A percentile compares a stretch with the other conserved stretches of the same genome.
These are phyloP conservation scores for Margaritifera margaritifera DNA, from an alignment of 2,888 invertebrate genomes.

Conservation along the genomic window DNA sequence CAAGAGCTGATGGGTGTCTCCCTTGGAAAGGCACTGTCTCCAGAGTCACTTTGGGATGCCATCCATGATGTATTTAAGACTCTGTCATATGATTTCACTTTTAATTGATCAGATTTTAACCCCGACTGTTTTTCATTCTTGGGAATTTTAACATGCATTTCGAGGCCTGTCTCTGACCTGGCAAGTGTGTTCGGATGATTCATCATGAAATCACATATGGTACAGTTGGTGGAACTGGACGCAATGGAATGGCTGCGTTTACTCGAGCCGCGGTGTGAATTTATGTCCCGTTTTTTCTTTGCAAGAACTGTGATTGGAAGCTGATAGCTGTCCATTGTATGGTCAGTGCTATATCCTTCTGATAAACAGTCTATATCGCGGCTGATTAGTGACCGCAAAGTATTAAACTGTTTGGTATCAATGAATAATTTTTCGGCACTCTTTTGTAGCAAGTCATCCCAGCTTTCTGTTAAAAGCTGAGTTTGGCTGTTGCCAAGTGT, in stretches of 20 bases:
- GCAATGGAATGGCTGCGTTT: constrained; percentile 25
- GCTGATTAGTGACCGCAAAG: constrained; percentile 37
- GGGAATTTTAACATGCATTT: constrained; percentile 26
- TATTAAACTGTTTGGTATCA: constrained; percentile 27
- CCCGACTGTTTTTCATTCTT: constrained; percentile 15
- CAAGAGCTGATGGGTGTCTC: constrained; percentile 43
- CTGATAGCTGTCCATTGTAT: constrained; percentile 46
- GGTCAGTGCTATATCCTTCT: constrained; percentile 52
- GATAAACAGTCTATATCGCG: constrained; percentile 43
- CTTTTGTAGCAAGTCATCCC: constrained; percentile 43
- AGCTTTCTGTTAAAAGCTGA: constrained; percentile 49
- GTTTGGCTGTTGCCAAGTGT: constrained; percentile 40
- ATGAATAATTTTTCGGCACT: constrained; percentile 15
- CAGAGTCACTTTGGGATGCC: constrained; percentile 52
- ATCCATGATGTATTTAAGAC: background rate
- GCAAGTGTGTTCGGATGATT: constrained; percentile 29
- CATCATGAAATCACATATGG: constrained; percentile 45
- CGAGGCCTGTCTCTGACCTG: constrained; percentile 13
- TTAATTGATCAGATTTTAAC: background rate
- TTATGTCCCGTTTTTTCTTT: constrained; percentile 20
- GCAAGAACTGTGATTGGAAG: constrained; percentile 47
- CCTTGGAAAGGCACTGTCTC: constrained; percentile 58
- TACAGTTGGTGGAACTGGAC: constrained; percentile 46
- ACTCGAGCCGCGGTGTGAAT: constrained; percentile 9
- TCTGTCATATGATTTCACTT: background rate